Percentiles rank a stretch among this genome's conserved stretches.
These are phyloP conservation scores for Triplophysa bombifrons DNA, from an alignment of 2,797 vertebrate genomes.

Conservation along the genomic window DNA sequence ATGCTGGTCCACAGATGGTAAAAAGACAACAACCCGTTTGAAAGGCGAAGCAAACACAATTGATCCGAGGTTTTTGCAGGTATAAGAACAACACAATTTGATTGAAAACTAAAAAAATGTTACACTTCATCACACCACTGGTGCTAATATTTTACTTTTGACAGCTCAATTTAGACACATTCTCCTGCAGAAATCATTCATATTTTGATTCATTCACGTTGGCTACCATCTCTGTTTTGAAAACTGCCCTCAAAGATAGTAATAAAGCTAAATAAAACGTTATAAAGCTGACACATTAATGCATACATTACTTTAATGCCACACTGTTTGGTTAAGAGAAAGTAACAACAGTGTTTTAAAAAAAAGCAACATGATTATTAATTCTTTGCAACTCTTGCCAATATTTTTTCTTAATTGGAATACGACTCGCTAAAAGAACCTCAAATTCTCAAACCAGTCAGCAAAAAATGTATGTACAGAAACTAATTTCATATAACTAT, in stretches of 20 bases:
- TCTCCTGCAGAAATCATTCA: constrained; percentile 73
- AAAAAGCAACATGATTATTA: constrained; percentile 50
- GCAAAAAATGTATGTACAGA: constrained; percentile 53
- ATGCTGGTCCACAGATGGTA: constrained; percentile 88
- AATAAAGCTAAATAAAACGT: constrained; percentile 71
- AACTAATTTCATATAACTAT: constrained; percentile 23
- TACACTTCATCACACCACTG: constrained; percentile 65
- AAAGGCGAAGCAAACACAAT: constrained; percentile 82
- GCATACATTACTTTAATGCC: constrained; percentile 51
- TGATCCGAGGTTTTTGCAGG: constrained; percentile 75
- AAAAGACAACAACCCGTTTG: constrained; percentile 84
- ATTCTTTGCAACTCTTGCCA: constrained; percentile 66
- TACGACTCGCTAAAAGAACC: constrained; percentile 29
- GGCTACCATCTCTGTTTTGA: constrained; percentile 65
- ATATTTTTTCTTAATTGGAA: constrained; percentile 40
- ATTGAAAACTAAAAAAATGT: constrained; percentile 73
- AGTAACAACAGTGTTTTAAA: constrained; percentile 67
- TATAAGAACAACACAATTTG: constrained; percentile 80
- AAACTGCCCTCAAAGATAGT: constrained; percentile 64
- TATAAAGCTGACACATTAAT: constrained; percentile 67
- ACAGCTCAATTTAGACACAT: constrained; percentile 51
- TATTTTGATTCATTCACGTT: constrained; percentile 75
- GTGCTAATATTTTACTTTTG: constrained; percentile 68
- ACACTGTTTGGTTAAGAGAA: constrained; percentile 56
- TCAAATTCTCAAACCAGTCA: constrained; percentile 29